phyloP scores from a whole-genome alignment of 2,113 vertebrate species.

The Choloepus hoffmanni region DNA sequence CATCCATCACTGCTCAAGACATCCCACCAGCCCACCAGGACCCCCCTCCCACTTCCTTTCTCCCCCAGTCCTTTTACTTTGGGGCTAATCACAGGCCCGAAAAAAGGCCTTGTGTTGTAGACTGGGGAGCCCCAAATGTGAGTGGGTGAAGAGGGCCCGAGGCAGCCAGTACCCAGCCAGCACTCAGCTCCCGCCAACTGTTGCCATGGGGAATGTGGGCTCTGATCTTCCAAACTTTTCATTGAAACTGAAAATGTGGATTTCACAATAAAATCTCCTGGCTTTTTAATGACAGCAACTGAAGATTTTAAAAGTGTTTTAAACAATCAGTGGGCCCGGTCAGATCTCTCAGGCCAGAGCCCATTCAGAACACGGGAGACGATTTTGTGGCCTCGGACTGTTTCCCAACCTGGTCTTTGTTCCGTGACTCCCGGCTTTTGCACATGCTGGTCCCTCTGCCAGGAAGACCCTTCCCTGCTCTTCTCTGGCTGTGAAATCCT shows the following conservation, averaged over 20 bases:
- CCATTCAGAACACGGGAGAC: rapidly evolving
- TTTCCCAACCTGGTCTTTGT: not conserved
- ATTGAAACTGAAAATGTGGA: not conserved
- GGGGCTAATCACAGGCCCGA: not conserved
- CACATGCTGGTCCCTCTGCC: not conserved
- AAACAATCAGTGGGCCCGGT: rapidly evolving
- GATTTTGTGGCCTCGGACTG: not conserved
- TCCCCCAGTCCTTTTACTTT: not conserved
- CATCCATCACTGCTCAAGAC: too few relatives aligned
- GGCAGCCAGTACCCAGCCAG: too few relatives aligned
- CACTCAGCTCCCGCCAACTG: not conserved
- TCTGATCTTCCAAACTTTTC: not conserved
- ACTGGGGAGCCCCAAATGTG: not conserved
- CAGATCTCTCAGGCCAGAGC: not conserved
- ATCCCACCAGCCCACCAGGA: not conserved
- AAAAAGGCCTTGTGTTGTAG: not conserved
- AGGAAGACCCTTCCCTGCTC: not conserved
- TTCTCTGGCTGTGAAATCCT: not conserved
- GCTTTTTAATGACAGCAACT: not conserved
- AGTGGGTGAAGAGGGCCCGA: not conserved
- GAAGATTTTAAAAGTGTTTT: not conserved
- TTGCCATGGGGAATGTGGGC: rapidly evolving
- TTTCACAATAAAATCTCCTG: conserved; percentile 12
- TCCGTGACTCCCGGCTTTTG: not conserved
- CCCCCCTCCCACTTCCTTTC: not conserved